Conservation (phyloP, 2,888 invertebrate genomes). For the Artemia sinica region DNA sequence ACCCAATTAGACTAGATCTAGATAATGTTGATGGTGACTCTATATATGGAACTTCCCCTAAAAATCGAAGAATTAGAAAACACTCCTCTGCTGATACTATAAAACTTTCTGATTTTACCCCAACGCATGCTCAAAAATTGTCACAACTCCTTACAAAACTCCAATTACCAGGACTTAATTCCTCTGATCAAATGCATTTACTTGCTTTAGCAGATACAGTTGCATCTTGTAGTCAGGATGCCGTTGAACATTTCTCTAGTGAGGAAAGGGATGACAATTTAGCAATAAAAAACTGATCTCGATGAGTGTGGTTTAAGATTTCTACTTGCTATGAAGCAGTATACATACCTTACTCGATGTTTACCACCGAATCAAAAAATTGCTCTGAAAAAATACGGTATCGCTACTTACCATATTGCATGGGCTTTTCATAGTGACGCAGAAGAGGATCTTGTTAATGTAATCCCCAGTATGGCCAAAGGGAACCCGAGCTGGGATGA, state of each 20-base stretch:
- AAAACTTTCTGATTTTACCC: slow-evolving; percentile 26
- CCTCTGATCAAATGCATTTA: slow-evolving; percentile 97
- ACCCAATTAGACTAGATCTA: slow-evolving; percentile 53
- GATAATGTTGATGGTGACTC: slow-evolving; percentile 42
- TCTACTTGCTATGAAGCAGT: slow-evolving; percentile 91
- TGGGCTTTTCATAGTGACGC: slow-evolving; percentile 99
- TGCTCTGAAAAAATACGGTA: slow-evolving; percentile 64
- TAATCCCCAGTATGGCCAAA: slow-evolving; percentile 72
- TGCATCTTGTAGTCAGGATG: slow-evolving; percentile 54
- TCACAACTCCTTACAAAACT: slow-evolving; percentile 51
- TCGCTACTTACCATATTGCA: slow-evolving; percentile 74
- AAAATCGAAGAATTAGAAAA: slow-evolving; percentile 42
- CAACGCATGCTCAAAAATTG: slow-evolving; percentile 14
- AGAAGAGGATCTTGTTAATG: slow-evolving; percentile 75
- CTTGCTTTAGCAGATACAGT: slow-evolving; percentile 97
- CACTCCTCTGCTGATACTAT: slow-evolving; percentile 37
- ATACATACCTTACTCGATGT: slow-evolving; percentile 81
- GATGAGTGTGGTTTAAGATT: slow-evolving; percentile 96
- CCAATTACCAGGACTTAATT: slow-evolving; percentile 80
- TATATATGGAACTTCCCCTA: slow-evolving; percentile 31
- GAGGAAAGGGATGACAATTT: slow-evolving; percentile 37
- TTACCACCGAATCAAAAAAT: slow-evolving; percentile 74
- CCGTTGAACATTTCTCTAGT: slow-evolving; percentile 29
- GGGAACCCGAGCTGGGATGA: slow-evolving; percentile 66
- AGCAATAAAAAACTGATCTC: slow-evolving; percentile 32